Conservation (phyloP, 2,888 invertebrate genomes). For the Tillus elongatus region DNA sequence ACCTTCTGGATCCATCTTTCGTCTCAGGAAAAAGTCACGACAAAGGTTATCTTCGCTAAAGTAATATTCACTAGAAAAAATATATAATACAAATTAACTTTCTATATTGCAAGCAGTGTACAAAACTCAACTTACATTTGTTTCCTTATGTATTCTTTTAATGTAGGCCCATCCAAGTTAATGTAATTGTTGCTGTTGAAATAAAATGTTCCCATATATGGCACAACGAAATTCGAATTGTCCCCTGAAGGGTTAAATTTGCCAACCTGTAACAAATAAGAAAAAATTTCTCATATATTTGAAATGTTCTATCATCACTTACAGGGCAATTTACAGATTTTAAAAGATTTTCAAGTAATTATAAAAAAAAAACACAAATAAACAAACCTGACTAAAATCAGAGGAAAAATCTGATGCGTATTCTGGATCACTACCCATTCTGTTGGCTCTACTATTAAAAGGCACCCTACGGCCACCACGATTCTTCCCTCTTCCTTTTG, state of each 20-base stretch:
- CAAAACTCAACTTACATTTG: slow-evolving; percentile 69
- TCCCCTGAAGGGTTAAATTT: slow-evolving; percentile 30
- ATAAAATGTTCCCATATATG: slow-evolving; percentile 53
- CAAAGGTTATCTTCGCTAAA: slow-evolving; percentile 94
- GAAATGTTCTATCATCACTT: too few relatives aligned
- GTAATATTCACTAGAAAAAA: slow-evolving; percentile 86
- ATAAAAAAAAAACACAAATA: slow-evolving; percentile 2
- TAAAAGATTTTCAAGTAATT: slow-evolving; percentile 4
- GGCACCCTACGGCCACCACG: slow-evolving; percentile 43
- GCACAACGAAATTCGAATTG: slow-evolving; percentile 40
- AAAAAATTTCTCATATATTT: too few relatives aligned
- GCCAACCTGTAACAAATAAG: slow-evolving; percentile 29
- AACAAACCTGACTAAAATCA: slow-evolving; percentile 41
- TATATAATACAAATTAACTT: slow-evolving; percentile 15
- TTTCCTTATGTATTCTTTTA: slow-evolving; percentile 78
- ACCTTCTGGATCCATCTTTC: slow-evolving; percentile 93
- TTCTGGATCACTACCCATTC: slow-evolving; percentile 43
- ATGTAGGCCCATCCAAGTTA: slow-evolving; percentile 43
- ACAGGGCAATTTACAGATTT: too few relatives aligned
- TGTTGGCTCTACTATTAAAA: slow-evolving; percentile 39
- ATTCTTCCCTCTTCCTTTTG: slow-evolving; percentile 43
- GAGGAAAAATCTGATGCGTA: slow-evolving; percentile 44
- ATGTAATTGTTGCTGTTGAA: slow-evolving; percentile 46
- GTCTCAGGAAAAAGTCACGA: slow-evolving; percentile 90
- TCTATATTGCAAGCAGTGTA: too few relatives aligned